Conservation (phyloP, 2,797 vertebrate species). For the Danio tinwini region DNA sequence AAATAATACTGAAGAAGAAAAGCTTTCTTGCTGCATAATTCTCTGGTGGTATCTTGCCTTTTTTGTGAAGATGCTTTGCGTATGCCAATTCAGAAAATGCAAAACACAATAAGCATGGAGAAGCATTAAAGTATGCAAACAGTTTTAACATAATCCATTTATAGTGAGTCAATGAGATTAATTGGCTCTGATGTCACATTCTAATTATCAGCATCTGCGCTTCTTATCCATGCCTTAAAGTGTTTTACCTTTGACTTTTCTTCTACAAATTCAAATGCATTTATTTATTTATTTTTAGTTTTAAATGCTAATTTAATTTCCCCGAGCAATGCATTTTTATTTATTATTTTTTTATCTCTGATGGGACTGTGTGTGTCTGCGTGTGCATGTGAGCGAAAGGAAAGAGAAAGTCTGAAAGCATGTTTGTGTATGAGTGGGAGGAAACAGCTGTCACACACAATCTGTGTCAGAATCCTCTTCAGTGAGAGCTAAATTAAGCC, state of each 20-base stretch:
- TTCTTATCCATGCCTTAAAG: neutral
- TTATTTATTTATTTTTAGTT: neutral
- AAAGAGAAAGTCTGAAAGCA: slow-evolving; percentile 45
- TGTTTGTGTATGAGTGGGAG: slow-evolving; percentile 52
- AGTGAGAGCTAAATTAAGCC: slow-evolving; percentile 51
- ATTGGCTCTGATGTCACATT: neutral
- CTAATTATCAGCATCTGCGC: neutral
- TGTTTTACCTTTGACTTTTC: slow-evolving; percentile 4
- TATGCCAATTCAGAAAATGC: neutral
- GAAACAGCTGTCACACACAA: slow-evolving; percentile 53
- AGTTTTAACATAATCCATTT: slow-evolving; percentile 5
- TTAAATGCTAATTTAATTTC: neutral
- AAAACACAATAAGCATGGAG: neutral
- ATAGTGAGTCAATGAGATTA: neutral
- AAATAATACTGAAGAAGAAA: no score
- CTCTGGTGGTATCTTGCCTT: neutral
- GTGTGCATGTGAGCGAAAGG: slow-evolving; percentile 14
- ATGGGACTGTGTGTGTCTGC: slow-evolving; percentile 3
- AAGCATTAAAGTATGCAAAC: slow-evolving; percentile 7
- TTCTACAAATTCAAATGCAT: neutral
- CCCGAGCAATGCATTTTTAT: neutral
- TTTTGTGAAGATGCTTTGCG: neutral
- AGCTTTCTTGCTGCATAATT: neutral
- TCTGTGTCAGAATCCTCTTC: slow-evolving; percentile 50
- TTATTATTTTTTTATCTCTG: neutral